Base-by-base conservation (phyloP, 2,888 invertebrate genomes). In the Mythimna pallens region DNA sequence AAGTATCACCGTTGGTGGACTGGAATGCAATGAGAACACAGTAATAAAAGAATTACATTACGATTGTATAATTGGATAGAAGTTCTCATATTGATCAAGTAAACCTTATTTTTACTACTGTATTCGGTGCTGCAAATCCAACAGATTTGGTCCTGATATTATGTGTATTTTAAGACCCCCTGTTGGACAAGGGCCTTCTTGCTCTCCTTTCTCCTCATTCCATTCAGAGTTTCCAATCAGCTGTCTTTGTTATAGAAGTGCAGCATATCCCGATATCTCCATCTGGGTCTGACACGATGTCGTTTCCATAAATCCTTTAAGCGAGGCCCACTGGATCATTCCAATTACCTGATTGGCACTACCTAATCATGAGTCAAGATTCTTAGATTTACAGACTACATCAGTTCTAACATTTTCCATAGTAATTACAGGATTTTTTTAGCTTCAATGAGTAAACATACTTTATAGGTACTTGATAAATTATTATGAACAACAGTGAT, bases 11-110 rank as follows among this genome's bases (percentile, higher is more conserved):
- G 81, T 84, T 81, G 81, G 78, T 87, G 88, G 65, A 87, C 87
- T 86, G 90, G 91, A 93, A 92, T 93, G 89, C 87, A 85, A 82
- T 91, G 90, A 83, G 92, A 92, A 90, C 88, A 88, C 86, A 88
- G 82, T 86, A 89, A 90, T 89, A 64, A 80, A 80, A 88, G 82
- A 86, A 86, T 89, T 88, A 88, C 91, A 65, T 90, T 88, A 69
- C 89, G 85, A 92, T 93, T 93, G 93, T 93, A 73, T 76, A 63
- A 79, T 81, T 79, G 73, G 50, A 66, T 66, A 63, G 57, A 73
- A 80, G 75, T 74, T 85, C 80, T 73, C 78, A 79, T 84, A 82
- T 82, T 62, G 82, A 82, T 80, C 68, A 75, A 59, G 63, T 25
- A 36, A 68, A 66, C 17, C 40, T 78, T 57, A 58, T 34, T 64